phyloP scores from a whole-genome alignment of 2,797 vertebrate genomes.

The Pogoniulus pusillus region DNA sequence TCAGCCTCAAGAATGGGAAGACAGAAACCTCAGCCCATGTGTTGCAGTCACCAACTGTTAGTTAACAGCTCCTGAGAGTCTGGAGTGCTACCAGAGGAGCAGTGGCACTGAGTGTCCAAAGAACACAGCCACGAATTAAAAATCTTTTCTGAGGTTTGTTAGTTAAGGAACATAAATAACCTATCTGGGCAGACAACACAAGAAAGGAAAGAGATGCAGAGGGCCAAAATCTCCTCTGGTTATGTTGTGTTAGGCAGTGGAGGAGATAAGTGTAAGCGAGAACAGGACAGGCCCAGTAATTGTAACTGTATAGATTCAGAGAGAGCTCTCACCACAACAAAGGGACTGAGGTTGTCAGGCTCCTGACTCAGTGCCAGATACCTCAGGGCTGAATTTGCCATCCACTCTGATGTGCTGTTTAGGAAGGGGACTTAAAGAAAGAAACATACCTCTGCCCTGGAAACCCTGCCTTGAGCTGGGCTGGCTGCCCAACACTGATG shows the following conservation, averaged over 20 bases:
- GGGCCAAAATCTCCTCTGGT: conserved; percentile 28
- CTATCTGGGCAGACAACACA: not conserved
- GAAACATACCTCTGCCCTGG: conserved; percentile 14
- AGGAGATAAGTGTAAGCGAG: conserved; percentile 43
- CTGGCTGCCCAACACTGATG: not conserved
- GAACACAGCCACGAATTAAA: conserved; percentile 14
- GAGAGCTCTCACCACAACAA: conserved; percentile 45
- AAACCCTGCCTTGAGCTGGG: conserved; percentile 14
- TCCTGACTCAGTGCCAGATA: conserved; percentile 19
- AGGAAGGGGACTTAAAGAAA: conserved; percentile 4
- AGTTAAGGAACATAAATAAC: conserved; percentile 46
- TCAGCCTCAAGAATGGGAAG: conserved; percentile 37
- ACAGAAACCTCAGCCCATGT: conserved; percentile 29
- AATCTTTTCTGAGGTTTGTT: conserved; percentile 26
- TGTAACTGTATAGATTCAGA: conserved; percentile 30
- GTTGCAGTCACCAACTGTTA: conserved; percentile 43
- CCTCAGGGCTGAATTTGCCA: conserved; percentile 29
- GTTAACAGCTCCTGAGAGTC: conserved; percentile 23
- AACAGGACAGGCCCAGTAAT: conserved; percentile 10
- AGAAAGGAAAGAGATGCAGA: conserved; percentile 13
- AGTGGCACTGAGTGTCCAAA: not conserved
- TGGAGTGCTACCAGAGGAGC: conserved; percentile 19
- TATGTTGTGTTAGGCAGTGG: conserved; percentile 21
- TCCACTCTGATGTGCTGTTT: not conserved
- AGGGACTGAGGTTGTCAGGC: conserved; percentile 20